Conservation (phyloP, 2,797 vertebrate genomes). For the Acipenser ruthenus region DNA sequence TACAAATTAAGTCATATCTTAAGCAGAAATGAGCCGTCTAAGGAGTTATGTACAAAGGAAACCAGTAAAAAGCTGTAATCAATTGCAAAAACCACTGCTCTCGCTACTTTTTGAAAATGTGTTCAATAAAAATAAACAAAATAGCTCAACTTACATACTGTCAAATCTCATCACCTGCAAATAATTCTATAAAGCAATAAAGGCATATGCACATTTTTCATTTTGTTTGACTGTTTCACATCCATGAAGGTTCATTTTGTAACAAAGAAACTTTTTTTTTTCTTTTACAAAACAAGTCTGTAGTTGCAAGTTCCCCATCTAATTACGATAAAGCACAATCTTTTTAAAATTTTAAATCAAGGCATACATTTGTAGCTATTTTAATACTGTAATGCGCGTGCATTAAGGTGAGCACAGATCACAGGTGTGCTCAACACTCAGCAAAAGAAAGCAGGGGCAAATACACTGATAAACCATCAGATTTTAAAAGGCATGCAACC, state of each 20-base stretch:
- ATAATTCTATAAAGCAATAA: constrained; percentile 74
- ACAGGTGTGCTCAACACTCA: constrained; percentile 41
- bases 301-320: constrained; percentile 51
- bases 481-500: constrained; percentile 67
- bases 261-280: constrained; percentile 27
- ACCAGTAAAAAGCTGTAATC: constrained; percentile 76
- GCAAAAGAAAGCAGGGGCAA: constrained; percentile 39
- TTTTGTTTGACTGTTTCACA: constrained; percentile 49
- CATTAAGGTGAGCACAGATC: constrained; percentile 37
- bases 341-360: constrained; percentile 48
- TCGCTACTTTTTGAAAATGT: constrained; percentile 61
- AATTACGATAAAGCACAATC: constrained; percentile 56
- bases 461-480: constrained; percentile 53
- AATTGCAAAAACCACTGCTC: constrained; percentile 60
- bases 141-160: constrained; percentile 46
- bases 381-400: constrained; percentile 46
- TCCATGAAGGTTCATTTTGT: constrained; percentile 44
- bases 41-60: constrained; percentile 82
- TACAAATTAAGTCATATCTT: constrained; percentile 87
- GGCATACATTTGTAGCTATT: constrained; percentile 44
- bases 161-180: constrained; percentile 43
- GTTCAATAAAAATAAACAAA: constrained; percentile 61
- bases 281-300: constrained; percentile 45
- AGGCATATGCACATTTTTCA: constrained; percentile 80
- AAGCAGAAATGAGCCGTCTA: constrained; percentile 78